Evolutionary conservation across 2,113 vertebrate species (phyloP).

Genomic region (Mustela nigripes): DNA sequence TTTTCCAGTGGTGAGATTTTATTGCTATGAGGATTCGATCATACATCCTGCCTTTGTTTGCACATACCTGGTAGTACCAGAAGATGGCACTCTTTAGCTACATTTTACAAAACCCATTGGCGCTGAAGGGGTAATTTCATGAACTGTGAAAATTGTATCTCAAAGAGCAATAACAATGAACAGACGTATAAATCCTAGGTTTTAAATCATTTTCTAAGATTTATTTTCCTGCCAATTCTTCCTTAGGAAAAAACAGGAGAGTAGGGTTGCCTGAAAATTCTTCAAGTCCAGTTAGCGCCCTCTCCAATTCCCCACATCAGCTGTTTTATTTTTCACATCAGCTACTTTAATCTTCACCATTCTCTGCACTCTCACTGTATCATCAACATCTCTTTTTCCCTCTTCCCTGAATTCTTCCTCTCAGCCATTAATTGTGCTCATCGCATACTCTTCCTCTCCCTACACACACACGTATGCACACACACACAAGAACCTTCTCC

Average conservation of each 20-base stretch:
- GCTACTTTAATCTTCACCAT: neutral
- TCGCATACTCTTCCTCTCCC: neutral
- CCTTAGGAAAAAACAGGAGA: constrained; percentile 1
- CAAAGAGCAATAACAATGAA: constrained; percentile 37
- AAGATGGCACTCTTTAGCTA: constrained; percentile 59
- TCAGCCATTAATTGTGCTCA: neutral
- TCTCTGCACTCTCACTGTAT: neutral
- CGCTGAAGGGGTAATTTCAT: too few relatives aligned
- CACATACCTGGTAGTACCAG: constrained; percentile 6
- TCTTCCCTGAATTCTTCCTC: neutral
- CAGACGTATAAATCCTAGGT: neutral
- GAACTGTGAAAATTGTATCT: neutral
- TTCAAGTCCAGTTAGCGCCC: neutral
- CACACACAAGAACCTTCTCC: neutral
- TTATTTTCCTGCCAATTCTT: constrained; percentile 9
- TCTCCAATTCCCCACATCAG: neutral
- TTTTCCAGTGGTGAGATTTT: neutral
- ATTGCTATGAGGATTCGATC: neutral
- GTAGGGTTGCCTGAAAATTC: neutral
- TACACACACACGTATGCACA: neutral
- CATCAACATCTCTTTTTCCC: neutral
- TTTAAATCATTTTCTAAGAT: constrained; percentile 62
- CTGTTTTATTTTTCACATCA: neutral
- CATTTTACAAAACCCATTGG: neutral
- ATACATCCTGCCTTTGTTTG: neutral